Evolutionary conservation across 2,888 invertebrate species (phyloP), one percentile per base, ranked within the genome.

Genomic region (Agrotis segetum): DNA sequence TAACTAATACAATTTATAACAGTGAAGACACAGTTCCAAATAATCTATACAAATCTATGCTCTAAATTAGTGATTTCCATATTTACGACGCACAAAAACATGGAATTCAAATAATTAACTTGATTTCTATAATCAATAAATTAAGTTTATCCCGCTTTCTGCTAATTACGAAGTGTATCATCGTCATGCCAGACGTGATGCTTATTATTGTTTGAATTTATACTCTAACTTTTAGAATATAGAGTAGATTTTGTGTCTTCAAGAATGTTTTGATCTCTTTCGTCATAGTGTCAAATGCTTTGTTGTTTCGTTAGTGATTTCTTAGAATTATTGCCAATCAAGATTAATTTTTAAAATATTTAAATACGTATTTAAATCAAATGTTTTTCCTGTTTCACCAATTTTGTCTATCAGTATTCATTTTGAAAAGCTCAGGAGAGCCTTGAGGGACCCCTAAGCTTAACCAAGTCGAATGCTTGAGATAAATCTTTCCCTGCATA

Each of bases 71-170:
- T 70, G 24, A 84, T 83, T 83, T 67, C 76, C 79, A 83, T 83
- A 84, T 69, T 71, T 64, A 82, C 68, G 82, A 84, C 63, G 21
- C 72, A 64, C 73, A 74, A 70, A 65, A 74, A 77, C 68, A 69
- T 60, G 65, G 65, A 70, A 71, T 77, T 69, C 61, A 50, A 75
- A 74, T 84, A 79, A 82, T 84, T 82, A 82, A 79, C 64, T 81
- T 71, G 59, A 70, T 77, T 84, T 74, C 80, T 69, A 77, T 76
- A 77, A 40, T 58, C 47, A 65, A 80, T 82, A 79, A 83, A 77
- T 82, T 76, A 59, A 69, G 49, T 65, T 66, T 67, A 82, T 76
- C 52, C 73, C 62, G 60, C 65, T 76, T 79, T 80, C 77, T 70
- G 83, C 80, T 82, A 81, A 81, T 82, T 81, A 81, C 67, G 14